phyloP scores from a whole-genome alignment of 2,888 invertebrate species.

The Hypselothyrea guttata region DNA sequence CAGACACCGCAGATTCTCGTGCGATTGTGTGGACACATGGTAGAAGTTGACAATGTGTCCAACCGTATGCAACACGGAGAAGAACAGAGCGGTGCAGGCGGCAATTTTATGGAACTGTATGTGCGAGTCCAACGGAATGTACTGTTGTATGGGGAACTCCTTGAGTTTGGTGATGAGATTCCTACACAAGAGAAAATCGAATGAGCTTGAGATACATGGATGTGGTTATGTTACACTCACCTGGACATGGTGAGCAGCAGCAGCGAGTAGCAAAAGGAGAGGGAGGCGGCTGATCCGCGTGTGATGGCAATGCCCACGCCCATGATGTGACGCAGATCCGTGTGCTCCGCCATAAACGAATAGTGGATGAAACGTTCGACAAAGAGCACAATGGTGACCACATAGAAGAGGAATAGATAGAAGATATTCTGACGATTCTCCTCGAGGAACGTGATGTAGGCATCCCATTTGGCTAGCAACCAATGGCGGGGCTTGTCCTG shows the following conservation, averaged over 20 bases:
- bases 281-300: slow-evolving; percentile 94
- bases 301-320: slow-evolving; percentile 98
- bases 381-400: slow-evolving; percentile 96
- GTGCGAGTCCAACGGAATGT: slow-evolving; percentile 96
- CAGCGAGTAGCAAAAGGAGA: slow-evolving; percentile 97
- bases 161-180: slow-evolving; percentile 96
- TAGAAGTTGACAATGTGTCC: slow-evolving; percentile 99
- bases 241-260: slow-evolving; percentile 95
- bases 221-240: slow-evolving; percentile 34
- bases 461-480: slow-evolving; percentile 91
- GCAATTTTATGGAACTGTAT: slow-evolving; percentile 99
- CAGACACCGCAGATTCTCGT: slow-evolving; percentile 94
- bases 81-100: slow-evolving; percentile 96
- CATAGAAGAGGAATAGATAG: slow-evolving; percentile 96
- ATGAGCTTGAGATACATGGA: background rate
- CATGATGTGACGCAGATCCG: slow-evolving; percentile 97
- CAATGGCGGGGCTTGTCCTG: slow-evolving; percentile 88
- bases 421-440: slow-evolving; percentile 98
- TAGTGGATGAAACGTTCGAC: slow-evolving; percentile 97
- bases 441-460: slow-evolving; percentile 94
- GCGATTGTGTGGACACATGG: slow-evolving; percentile 97
- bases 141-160: slow-evolving; percentile 96
- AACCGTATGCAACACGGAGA: slow-evolving; percentile 94
- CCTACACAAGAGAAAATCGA: slow-evolving; percentile 84
- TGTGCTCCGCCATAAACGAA: slow-evolving; percentile 97